These are phyloP conservation scores for Pogonocherus hispidulus DNA, from an alignment of 2,888 invertebrate species.

Conservation along the genomic window DNA sequence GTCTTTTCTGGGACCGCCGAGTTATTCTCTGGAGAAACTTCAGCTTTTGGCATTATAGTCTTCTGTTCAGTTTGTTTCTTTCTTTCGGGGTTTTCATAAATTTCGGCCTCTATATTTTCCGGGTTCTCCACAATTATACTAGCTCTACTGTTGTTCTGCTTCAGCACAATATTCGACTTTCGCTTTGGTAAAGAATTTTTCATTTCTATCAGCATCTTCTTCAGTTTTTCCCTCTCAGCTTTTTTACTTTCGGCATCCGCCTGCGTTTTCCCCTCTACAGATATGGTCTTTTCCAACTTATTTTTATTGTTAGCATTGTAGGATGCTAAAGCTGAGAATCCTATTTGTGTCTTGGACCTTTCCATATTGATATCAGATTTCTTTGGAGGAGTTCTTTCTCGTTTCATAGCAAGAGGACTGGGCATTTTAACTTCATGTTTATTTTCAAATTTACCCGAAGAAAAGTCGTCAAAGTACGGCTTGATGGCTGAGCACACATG, in stretches of 20 bases:
- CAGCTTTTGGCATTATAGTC: background rate
- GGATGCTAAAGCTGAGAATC: constrained; percentile 63
- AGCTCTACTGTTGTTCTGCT: constrained; percentile 58
- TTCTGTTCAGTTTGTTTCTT: constrained; percentile 16
- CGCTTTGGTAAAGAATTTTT: constrained; percentile 79
- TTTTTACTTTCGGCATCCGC: constrained; percentile 58
- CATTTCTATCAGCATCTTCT: constrained; percentile 83
- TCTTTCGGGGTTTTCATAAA: constrained; percentile 33
- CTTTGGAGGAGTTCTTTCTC: constrained; percentile 51
- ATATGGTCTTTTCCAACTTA: constrained; percentile 50
- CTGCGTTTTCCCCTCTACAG: constrained; percentile 58
- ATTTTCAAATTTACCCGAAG: constrained; percentile 42
- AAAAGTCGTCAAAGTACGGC: constrained; percentile 68
- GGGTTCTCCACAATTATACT: constrained; percentile 64
- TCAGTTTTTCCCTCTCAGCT: constrained; percentile 75
- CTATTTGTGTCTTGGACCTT: constrained; percentile 67
- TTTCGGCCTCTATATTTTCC: constrained; percentile 49
- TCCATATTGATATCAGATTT: constrained; percentile 59
- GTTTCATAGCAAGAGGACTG: constrained; percentile 42
- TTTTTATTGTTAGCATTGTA: constrained; percentile 56
- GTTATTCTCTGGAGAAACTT: background rate
- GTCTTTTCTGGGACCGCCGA: constrained; percentile 43
- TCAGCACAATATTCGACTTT: constrained; percentile 64
- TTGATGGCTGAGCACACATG: constrained; percentile 73
- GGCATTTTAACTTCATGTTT: constrained; percentile 41